phyloP scores from a whole-genome alignment of 2,797 vertebrate species.

The Phrynocephalus forsythii region DNA sequence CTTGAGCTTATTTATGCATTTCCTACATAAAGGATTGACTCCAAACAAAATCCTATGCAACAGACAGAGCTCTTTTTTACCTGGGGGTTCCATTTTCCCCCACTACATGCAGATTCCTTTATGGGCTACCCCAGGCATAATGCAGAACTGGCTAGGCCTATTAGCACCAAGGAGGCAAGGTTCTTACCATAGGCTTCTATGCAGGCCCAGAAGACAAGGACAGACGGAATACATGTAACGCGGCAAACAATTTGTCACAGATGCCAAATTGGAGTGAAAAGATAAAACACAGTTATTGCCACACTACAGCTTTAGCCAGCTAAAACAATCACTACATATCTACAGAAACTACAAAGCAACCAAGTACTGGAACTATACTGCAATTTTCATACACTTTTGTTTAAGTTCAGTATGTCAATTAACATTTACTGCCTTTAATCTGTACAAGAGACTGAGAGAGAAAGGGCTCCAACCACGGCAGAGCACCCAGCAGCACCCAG shows the following conservation, averaged over 20 bases:
- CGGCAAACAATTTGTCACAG: constrained; percentile 70
- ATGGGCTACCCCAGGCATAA: constrained; percentile 46
- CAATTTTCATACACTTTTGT: background rate
- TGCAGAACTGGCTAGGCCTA: constrained; percentile 41
- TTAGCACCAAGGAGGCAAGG: constrained; percentile 53
- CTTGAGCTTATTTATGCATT: constrained; percentile 23
- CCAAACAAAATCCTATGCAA: constrained; percentile 5
- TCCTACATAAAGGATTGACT: background rate
- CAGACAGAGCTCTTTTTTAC: constrained; percentile 31
- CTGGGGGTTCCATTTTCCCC: constrained; percentile 6
- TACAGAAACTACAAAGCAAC: constrained; percentile 40
- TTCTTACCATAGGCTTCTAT: constrained; percentile 68
- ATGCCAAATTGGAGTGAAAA: constrained; percentile 71
- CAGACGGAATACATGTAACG: constrained; percentile 66
- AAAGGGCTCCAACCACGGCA: too few relatives aligned
- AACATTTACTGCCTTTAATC: background rate
- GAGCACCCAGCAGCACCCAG: background rate
- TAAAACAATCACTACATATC: constrained; percentile 58
- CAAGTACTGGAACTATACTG: background rate
- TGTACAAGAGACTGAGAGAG: background rate
- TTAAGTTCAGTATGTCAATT: background rate
- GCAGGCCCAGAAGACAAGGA: constrained; percentile 61
- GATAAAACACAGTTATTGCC: constrained; percentile 71
- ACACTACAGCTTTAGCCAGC: constrained; percentile 46
- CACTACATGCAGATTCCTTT: constrained; percentile 16